phyloP scores from a whole-genome alignment of 2,888 invertebrate species.

The Saturnia pavonia region DNA sequence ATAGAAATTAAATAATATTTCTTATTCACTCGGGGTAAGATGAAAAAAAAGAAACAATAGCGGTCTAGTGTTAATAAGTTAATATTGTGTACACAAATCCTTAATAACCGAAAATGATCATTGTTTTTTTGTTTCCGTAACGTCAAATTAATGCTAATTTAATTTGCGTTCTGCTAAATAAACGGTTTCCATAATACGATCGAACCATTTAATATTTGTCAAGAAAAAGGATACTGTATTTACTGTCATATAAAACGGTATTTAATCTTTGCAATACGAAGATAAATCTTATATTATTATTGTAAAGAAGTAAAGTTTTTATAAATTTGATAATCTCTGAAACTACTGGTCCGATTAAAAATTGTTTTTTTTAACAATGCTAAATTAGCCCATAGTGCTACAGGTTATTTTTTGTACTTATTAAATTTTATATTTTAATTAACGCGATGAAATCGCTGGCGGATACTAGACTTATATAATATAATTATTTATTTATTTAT shows the following conservation, averaged over 20 bases:
- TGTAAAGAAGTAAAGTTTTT: no score
- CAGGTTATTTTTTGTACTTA: no score
- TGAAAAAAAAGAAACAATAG: neutral
- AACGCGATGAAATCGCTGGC: no score
- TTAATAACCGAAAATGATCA: neutral
- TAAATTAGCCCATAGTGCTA: no score
- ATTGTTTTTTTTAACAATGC: no score
- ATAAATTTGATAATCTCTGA: no score
- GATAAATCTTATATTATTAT: no score
- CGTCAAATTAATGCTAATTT: neutral
- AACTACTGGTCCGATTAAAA: no score
- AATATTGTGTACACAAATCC: neutral
- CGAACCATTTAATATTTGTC: neutral
- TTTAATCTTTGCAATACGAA: neutral
- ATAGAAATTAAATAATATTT: neutral
- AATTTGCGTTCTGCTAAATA: neutral
- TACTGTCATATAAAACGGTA: neutral
- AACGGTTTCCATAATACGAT: neutral
- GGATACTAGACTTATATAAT: no score
- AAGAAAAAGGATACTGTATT: neutral
- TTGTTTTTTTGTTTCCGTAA: neutral
- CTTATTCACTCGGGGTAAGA: neutral
- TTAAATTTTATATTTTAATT: no score
- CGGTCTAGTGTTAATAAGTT: neutral
- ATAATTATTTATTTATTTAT: no score